A percentile compares a stretch with the other conserved stretches of the same genome.
Evolutionary conservation across 2,888 invertebrate species (phyloP).

Genomic region (Drosophila antonietae): DNA sequence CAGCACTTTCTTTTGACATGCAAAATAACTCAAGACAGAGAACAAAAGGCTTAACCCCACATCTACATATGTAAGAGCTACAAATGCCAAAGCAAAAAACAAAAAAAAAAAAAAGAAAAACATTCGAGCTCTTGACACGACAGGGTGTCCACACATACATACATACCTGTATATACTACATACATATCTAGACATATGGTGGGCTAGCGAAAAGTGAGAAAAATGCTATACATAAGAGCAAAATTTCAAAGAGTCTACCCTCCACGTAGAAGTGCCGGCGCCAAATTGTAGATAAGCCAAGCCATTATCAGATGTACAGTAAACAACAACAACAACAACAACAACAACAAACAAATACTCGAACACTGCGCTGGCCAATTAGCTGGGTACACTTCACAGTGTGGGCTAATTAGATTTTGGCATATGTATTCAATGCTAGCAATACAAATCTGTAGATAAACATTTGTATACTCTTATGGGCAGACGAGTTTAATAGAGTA

Average conservation of each 20-base stretch:
- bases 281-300: conserved; percentile 14
- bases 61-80: conserved; percentile 6
- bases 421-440: background rate
- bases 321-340: conserved; percentile 37
- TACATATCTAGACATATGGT: background rate
- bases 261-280: background rate
- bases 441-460: background rate
- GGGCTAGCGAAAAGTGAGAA: conserved; percentile 18
- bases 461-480: background rate
- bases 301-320: conserved; percentile 41
- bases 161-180: background rate
- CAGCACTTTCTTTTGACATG: conserved; percentile 25
- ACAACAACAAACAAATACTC: conserved; percentile 24
- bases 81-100: conserved; percentile 3
- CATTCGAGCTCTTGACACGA: background rate
- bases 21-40: conserved; percentile 24
- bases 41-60: conserved; percentile 17
- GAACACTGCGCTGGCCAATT: conserved; percentile 24
- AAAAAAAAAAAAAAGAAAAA: background rate
- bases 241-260: background rate
- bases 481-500: too few species aligned
- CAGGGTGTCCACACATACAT: background rate
- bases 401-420: background rate
- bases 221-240: background rate
- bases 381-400: conserved; percentile 3